Conservation (phyloP, 2,113 vertebrate species). For the Rhinolophus sinicus region DNA sequence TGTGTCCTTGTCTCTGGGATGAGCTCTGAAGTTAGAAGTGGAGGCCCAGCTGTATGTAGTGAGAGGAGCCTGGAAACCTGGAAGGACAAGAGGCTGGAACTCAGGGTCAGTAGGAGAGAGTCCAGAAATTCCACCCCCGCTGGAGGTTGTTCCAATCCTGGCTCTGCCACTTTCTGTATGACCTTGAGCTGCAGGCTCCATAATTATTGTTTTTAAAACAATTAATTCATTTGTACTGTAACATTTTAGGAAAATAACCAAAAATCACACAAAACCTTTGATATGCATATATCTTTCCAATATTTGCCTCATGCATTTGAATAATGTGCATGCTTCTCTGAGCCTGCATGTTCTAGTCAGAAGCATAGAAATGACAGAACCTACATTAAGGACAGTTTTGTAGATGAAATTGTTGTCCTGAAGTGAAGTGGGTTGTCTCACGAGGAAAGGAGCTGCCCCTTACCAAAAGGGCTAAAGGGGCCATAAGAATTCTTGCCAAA, state of each 20-base stretch:
- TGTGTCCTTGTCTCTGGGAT: neutral
- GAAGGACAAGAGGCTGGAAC: neutral
- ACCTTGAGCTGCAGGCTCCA: neutral
- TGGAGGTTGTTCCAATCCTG: neutral
- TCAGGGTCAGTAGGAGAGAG: neutral
- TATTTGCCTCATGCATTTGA: neutral
- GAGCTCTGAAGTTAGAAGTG: neutral
- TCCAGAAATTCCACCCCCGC: neutral
- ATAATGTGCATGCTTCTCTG: neutral
- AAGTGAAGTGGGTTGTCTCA: neutral
- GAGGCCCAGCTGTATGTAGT: neutral
- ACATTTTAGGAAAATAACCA: constrained; percentile 21
- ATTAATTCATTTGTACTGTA: neutral
- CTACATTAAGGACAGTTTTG: neutral
- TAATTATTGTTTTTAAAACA: neutral
- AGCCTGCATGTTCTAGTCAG: neutral
- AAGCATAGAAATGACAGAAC: neutral
- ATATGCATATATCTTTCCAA: neutral
- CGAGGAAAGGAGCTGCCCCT: neutral
- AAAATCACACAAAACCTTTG: constrained; percentile 3
- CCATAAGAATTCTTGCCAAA: neutral
- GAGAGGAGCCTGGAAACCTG: neutral
- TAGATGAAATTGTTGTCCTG: neutral
- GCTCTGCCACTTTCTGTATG: neutral
- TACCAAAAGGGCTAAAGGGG: neutral